Evolutionary conservation across 1,140 invertebrate genomes (phyloP), one percentile per base, ranked within the genome.

Genomic region (Rhagoletis zephyria): DNA sequence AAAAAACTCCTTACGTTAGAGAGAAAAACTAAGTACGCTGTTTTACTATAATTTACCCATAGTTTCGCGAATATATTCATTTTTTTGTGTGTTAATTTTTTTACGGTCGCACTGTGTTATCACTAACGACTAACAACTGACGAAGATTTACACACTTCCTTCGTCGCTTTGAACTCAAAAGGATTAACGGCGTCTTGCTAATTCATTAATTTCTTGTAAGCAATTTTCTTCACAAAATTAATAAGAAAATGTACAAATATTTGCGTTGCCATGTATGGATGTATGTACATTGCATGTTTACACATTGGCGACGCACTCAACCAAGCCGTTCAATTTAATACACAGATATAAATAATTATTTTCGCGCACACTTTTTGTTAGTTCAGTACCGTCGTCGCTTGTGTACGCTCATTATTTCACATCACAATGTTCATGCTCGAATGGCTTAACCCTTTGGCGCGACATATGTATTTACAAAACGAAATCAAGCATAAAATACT

Each of bases 171-270:
- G 74, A 81, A 56, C n/a, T n/a, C n/a, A 19, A 48, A 77, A 77
- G 74, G 74, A 77, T 77, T 19, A 77, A 51, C n/a, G 45, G 14
- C 70, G n/a, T 45, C 45, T 48, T 77, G 70, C 70, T 77, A 81
- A 81, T 81, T 81, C 74, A 81, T 81, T 81, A 56, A 81, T 81
- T 81, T 81, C 48, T 81, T 81, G 45, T 16, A 9, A 56, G 30
- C 74, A 51, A 56, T 81, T 81, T 81, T 48, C n/a, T 56, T 56
- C 1, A 2, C 74, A 81, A 19, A 56, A 81, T 59, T 40, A 74
- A 16, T 42, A 74, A 74, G 30, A 30, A 30, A 30, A 30, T 30
- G 30, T 30, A 1, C 30, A 30, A 30, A 30, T 30, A 30, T 30
- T 30, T 30, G 30, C 30, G 30, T 30, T 30, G 30, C 30, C 1